Conservation (phyloP, 2,113 vertebrate genomes). For the Rhodinocichla rosea region DNA sequence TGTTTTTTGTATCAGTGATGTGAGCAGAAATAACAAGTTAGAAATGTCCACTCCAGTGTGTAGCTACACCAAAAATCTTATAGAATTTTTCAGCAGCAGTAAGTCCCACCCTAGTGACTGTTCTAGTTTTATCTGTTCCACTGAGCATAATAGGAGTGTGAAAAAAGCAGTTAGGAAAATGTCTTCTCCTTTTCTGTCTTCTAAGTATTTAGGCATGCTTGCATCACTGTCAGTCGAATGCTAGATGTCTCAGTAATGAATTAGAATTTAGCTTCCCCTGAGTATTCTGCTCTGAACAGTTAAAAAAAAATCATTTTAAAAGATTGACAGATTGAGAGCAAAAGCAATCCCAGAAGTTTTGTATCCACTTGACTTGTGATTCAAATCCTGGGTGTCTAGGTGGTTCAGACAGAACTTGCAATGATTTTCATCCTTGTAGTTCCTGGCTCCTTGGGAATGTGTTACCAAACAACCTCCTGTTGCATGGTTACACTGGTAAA, state of each 20-base stretch:
- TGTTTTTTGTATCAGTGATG: neutral
- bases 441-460: neutral
- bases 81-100: neutral
- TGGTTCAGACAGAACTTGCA: neutral
- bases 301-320: neutral
- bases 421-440: neutral
- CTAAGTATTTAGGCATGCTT: neutral
- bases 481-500: neutral
- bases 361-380: neutral
- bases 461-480: neutral
- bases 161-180: conserved; percentile 1
- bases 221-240: neutral
- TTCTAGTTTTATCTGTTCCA: neutral
- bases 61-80: neutral
- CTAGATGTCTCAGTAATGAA: conserved; percentile 1
- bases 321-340: conserved; percentile 36
- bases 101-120: neutral
- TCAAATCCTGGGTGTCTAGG: neutral
- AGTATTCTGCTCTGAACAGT: neutral
- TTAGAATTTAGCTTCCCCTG: conserved; percentile 8
- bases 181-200: neutral
- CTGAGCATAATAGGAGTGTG: neutral
- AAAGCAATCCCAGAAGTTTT: conserved; percentile 36
- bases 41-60: neutral
- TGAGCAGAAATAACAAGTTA: neutral